These are phyloP conservation scores for Otolemur crassicaudatus DNA, from an alignment of 2,797 vertebrate species.

Conservation along the genomic window DNA sequence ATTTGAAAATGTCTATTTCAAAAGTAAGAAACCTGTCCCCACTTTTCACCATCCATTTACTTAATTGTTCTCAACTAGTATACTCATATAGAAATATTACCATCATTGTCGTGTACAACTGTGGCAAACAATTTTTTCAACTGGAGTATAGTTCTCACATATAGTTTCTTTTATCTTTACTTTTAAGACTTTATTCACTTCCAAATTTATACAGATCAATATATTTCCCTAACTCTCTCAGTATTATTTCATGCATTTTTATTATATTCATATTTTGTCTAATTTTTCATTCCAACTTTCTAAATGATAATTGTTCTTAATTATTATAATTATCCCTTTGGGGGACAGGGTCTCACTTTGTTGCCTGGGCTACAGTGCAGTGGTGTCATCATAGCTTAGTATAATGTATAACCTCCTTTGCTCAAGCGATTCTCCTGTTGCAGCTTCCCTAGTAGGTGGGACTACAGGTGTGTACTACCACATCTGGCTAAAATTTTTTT, in stretches of 20 bases:
- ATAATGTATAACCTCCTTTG: background rate
- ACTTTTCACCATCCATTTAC: background rate
- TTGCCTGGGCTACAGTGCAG: background rate
- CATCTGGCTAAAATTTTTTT: background rate
- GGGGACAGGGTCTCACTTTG: background rate
- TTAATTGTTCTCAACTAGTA: background rate
- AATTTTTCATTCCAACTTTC: background rate
- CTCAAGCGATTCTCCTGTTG: background rate
- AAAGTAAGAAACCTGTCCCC: background rate
- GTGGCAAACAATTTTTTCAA: background rate
- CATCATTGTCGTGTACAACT: background rate
- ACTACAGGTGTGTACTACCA: background rate
- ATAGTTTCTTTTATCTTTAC: background rate
- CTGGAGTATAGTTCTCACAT: background rate
- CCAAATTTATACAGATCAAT: background rate
- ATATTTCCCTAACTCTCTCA: background rate
- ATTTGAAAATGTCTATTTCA: background rate
- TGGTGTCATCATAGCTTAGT: background rate
- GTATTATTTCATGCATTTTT: background rate
- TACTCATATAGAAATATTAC: background rate
- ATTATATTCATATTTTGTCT: background rate
- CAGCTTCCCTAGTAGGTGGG: background rate
- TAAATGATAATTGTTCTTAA: background rate
- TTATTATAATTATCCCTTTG: background rate
- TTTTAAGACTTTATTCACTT: background rate